Conservation (phyloP, 2,113 vertebrate species). For the Camelus bactrianus region DNA sequence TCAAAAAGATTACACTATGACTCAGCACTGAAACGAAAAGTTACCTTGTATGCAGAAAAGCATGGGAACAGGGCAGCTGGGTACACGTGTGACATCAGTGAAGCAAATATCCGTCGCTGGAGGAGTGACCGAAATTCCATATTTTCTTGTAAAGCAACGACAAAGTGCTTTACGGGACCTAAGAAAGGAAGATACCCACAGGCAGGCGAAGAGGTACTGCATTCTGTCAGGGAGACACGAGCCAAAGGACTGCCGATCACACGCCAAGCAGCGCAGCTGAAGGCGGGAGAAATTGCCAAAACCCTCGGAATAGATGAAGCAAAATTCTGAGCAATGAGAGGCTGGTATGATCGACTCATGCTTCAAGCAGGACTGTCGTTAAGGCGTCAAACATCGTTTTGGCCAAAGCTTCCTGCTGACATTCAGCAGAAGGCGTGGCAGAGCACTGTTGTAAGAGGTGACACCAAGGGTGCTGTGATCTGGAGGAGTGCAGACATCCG, state of each 20-base stretch:
- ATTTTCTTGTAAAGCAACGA: slow-evolving; percentile 56
- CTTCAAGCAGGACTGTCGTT: neutral
- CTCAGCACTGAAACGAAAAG: slow-evolving; percentile 32
- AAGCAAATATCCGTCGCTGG: neutral
- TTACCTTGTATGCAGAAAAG: neutral
- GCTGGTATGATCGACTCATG: neutral
- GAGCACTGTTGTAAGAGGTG: neutral
- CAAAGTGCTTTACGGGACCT: slow-evolving; percentile 22
- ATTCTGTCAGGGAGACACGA: neutral
- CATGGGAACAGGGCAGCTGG: neutral
- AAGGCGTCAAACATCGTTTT: neutral
- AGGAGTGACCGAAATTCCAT: slow-evolving; percentile 18
- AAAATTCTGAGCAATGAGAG: slow-evolving; percentile 42
- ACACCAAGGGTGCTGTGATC: fast-evolving
- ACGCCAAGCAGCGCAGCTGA: neutral
- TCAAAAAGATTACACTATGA: slow-evolving; percentile 37
- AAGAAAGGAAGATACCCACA: slow-evolving; percentile 53
- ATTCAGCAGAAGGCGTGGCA: neutral
- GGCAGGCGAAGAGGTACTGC: neutral
- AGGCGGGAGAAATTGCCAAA: slow-evolving; percentile 62
- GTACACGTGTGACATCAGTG: neutral
- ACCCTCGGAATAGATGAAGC: neutral
- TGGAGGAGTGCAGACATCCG: neutral
- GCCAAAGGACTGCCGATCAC: slow-evolving; percentile 6
- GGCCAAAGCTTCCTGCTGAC: neutral